A percentile compares a stretch with the other conserved stretches of the same genome.
phyloP scores from a whole-genome alignment of 2,113 vertebrate species.

The Sturnira hondurensis region DNA sequence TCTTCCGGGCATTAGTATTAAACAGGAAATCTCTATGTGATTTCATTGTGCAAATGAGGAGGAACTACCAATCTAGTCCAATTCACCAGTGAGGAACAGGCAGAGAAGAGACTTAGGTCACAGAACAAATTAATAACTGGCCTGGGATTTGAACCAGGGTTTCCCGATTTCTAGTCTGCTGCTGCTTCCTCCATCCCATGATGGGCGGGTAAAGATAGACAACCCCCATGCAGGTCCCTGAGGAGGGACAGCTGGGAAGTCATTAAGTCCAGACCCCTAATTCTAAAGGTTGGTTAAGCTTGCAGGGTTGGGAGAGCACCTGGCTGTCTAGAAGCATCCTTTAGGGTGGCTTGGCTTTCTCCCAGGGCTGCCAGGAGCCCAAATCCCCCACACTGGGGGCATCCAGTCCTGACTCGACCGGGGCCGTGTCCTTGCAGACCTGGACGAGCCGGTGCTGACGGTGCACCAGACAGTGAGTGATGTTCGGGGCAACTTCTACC shows the following conservation, averaged over 20 bases:
- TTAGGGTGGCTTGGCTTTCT: background rate
- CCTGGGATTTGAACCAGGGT: background rate
- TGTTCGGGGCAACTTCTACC: constrained; percentile 96
- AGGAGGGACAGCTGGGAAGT: background rate
- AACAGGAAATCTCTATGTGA: background rate
- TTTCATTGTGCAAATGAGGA: background rate
- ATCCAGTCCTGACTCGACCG: background rate
- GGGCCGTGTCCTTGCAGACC: constrained; percentile 83
- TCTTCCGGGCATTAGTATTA: background rate
- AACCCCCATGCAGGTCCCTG: background rate
- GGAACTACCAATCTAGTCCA: background rate
- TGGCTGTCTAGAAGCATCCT: background rate
- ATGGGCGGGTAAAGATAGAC: background rate
- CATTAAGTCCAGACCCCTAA: background rate
- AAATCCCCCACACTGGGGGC: no score
- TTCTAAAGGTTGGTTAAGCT: background rate
- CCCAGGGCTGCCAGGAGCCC: background rate
- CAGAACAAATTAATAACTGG: background rate
- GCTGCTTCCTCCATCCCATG: background rate
- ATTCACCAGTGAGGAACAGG: background rate
- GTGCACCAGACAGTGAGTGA: constrained; percentile 98
- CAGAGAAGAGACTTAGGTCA: background rate
- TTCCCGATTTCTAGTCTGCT: background rate
- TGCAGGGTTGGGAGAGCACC: background rate
- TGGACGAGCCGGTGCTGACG: constrained; percentile 94